These are phyloP conservation scores for Bombus breviceps DNA, from an alignment of 1,140 invertebrate species.

Conservation along the genomic window DNA sequence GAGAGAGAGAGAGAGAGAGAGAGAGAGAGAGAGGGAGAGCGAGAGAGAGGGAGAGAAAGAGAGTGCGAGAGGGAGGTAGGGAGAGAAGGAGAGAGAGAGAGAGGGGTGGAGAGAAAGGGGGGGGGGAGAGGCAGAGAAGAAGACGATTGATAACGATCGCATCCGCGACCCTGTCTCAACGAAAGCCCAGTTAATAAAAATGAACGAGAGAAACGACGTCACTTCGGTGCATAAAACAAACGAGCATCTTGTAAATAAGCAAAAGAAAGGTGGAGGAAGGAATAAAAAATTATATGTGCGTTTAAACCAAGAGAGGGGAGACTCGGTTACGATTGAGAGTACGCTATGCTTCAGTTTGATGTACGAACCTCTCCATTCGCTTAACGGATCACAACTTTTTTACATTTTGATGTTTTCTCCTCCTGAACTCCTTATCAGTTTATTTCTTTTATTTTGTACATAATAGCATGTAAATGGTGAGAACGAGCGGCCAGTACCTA, in stretches of 20 bases:
- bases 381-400: not conserved
- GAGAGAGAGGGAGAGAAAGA: too few species aligned
- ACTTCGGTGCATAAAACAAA: too few species aligned
- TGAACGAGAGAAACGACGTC: conserved; percentile 4
- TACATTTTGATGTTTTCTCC: not conserved
- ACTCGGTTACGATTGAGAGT: conserved; percentile 19
- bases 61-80: fast-evolving
- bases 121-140: not conserved
- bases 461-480: conserved; percentile 55
- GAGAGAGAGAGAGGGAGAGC: too few species aligned
- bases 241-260: conserved; percentile 36
- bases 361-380: conserved; percentile 21
- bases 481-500: conserved; percentile 74
- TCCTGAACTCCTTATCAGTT: not conserved
- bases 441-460: conserved; percentile 26
- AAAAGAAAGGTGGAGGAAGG: not conserved
- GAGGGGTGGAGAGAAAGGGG: too few species aligned
- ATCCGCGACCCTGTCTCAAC: not conserved
- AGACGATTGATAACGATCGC: conserved; percentile 3
- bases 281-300: not conserved
- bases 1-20: too few species aligned
- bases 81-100: not conserved
- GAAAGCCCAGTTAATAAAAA: conserved; percentile 24
- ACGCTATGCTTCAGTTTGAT: conserved; percentile 34
- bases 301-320: not conserved